Conservation (phyloP, 1,140 invertebrate species). For the Euborellia annulipes region DNA sequence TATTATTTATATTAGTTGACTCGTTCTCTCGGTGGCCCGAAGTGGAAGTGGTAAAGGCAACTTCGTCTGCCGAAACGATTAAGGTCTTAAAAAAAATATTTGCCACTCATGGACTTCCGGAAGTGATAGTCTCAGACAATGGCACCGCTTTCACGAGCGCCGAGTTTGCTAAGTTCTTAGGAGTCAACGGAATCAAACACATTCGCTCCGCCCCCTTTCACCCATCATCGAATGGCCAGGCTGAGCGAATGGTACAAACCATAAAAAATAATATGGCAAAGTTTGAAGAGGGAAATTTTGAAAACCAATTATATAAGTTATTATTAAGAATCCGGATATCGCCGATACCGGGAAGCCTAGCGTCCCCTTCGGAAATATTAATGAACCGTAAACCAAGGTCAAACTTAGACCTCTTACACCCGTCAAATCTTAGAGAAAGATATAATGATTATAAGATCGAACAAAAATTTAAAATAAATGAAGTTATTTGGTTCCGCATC, state of each 20-base stretch:
- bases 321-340: slow-evolving; percentile 2
- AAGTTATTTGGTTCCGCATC: too few species aligned
- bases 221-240: slow-evolving; percentile 21
- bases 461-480: too few species aligned
- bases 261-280: slow-evolving; percentile 12
- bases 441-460: too few species aligned
- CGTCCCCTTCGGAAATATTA: slow-evolving; percentile 6
- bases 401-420: slow-evolving; percentile 1
- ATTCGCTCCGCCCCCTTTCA: slow-evolving; percentile 19
- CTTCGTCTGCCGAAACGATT: too few species aligned
- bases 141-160: slow-evolving; percentile 12
- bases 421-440: too few species aligned
- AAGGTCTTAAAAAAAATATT: too few species aligned
- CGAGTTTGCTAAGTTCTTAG: slow-evolving; percentile 16
- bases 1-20: too few species aligned
- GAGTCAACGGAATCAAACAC: slow-evolving; percentile 18
- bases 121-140: slow-evolving; percentile 12
- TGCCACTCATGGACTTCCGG: slow-evolving; percentile 12
- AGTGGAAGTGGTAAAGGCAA: too few species aligned
- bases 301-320: not conserved
- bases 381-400: slow-evolving; percentile 5
- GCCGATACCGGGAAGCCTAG: slow-evolving; percentile 2
- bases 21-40: too few species aligned
- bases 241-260: slow-evolving; percentile 18
- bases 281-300: not conserved